These are phyloP conservation scores for Prunella fulvescens DNA, from an alignment of 2,113 vertebrate genomes.

Conservation along the genomic window DNA sequence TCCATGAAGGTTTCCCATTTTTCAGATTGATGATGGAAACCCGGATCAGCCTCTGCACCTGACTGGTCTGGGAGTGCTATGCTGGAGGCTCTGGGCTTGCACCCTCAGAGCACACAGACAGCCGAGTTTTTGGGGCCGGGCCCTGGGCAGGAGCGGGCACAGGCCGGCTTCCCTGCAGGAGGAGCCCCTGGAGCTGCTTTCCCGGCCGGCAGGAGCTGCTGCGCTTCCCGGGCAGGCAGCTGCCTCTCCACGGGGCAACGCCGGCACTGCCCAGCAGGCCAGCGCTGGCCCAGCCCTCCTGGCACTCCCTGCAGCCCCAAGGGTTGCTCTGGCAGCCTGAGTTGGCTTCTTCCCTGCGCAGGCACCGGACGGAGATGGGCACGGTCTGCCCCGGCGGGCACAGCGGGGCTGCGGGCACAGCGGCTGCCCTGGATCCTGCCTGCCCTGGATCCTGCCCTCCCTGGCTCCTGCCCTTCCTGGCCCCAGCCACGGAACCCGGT, in stretches of 20 bases:
- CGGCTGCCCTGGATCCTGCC: not conserved
- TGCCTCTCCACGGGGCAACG: not conserved
- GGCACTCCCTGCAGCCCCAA: not conserved
- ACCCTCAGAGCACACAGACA: accelerated
- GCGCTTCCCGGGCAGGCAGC: accelerated
- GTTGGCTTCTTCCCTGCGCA: not conserved
- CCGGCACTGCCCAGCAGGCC: accelerated
- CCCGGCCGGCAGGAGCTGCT: not conserved
- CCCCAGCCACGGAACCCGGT: not conserved
- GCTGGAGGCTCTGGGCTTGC: not conserved
- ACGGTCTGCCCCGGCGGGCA: accelerated
- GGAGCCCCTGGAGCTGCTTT: not conserved
- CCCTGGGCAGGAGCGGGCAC: not conserved
- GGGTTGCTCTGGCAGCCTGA: not conserved
- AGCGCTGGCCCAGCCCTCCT: accelerated
- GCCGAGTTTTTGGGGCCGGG: not conserved
- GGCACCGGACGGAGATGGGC: not conserved
- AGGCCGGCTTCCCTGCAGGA: not conserved
- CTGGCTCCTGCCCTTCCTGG: no score
- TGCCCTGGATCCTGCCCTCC: not conserved
- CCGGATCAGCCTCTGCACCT: not conserved
- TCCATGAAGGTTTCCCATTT: not conserved
- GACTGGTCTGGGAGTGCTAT: not conserved
- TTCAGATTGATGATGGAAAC: not conserved
- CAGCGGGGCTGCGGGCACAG: accelerated